Percentiles rank a stretch among this genome's conserved stretches.
Evolutionary conservation across 1,140 invertebrate genomes (phyloP).

Genomic region (Macrosteles quadrilineatus): DNA sequence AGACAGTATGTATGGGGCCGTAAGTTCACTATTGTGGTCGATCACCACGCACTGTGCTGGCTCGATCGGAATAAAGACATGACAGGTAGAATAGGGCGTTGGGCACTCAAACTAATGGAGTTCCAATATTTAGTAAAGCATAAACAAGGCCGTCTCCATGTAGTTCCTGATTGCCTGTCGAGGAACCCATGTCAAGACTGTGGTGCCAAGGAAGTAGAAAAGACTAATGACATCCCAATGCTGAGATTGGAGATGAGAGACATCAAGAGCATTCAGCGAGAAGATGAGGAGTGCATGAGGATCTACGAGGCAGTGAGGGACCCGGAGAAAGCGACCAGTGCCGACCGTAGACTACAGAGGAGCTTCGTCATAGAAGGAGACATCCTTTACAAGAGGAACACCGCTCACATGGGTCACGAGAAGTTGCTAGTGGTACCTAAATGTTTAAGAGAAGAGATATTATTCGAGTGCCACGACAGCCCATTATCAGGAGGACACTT

Average conservation of each 20-base stretch:
- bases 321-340: not conserved
- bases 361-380: not conserved
- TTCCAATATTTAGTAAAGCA: slow-evolving; percentile 52
- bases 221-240: not conserved
- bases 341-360: not conserved
- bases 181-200: not conserved
- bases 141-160: slow-evolving; percentile 42
- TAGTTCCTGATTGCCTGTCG: not conserved
- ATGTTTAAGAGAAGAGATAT: not conserved
- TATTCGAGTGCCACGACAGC: too few species aligned
- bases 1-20: slow-evolving; percentile 53
- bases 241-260: not conserved
- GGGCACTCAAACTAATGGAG: too few species aligned
- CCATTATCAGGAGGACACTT: too few species aligned
- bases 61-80: too few species aligned
- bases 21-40: too few species aligned
- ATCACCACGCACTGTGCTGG: slow-evolving; percentile 55
- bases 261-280: not conserved
- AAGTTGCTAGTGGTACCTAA: not conserved
- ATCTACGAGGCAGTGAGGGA: not conserved
- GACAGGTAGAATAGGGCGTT: too few species aligned
- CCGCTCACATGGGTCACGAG: not conserved
- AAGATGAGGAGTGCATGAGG: not conserved
- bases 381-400: not conserved
- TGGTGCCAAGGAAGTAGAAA: not conserved